A percentile compares a stretch with the other conserved stretches of the same genome.
Conservation (phyloP, 2,888 invertebrate genomes). For the Glaucopsyche alexis region DNA sequence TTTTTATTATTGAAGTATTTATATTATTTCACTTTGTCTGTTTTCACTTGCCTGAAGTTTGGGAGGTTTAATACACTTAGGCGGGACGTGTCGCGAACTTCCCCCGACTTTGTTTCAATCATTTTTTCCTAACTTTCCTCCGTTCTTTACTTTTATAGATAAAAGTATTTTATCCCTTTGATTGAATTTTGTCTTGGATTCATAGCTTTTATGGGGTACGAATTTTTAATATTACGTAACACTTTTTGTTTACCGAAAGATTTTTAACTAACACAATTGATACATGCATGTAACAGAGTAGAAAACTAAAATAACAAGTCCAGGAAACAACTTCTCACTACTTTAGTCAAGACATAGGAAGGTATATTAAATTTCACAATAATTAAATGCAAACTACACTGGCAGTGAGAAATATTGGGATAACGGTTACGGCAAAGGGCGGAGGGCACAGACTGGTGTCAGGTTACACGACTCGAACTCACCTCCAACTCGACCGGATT, state of each 20-base stretch:
- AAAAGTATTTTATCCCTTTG: conserved; percentile 32
- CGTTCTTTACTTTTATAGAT: conserved; percentile 40
- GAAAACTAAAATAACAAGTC: background rate
- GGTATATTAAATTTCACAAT: conserved; percentile 11
- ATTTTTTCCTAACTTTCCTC: conserved; percentile 58
- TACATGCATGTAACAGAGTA: background rate
- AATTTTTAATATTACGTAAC: background rate
- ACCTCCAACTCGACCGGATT: conserved; percentile 9
- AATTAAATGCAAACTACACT: conserved; percentile 20
- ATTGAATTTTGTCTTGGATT: conserved; percentile 6
- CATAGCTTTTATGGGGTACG: conserved; percentile 10
- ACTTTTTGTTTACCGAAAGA: background rate
- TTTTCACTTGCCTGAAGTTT: conserved; percentile 67
- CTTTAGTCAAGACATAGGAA: background rate
- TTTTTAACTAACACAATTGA: too few species aligned
- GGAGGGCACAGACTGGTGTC: conserved; percentile 19
- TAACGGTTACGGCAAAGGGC: conserved; percentile 6
- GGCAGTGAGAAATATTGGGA: conserved; percentile 17
- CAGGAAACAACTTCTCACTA: background rate
- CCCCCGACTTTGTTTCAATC: conserved; percentile 69
- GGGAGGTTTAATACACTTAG: conserved; percentile 76
- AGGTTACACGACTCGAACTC: conserved; percentile 20
- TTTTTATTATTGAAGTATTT: conserved; percentile 78
- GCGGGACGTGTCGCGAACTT: conserved; percentile 60
- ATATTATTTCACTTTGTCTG: conserved; percentile 74